Percentiles rank a stretch among this genome's conserved stretches.
Evolutionary conservation across 1,140 invertebrate genomes (phyloP).

Genomic region (Heliothis virescens): DNA sequence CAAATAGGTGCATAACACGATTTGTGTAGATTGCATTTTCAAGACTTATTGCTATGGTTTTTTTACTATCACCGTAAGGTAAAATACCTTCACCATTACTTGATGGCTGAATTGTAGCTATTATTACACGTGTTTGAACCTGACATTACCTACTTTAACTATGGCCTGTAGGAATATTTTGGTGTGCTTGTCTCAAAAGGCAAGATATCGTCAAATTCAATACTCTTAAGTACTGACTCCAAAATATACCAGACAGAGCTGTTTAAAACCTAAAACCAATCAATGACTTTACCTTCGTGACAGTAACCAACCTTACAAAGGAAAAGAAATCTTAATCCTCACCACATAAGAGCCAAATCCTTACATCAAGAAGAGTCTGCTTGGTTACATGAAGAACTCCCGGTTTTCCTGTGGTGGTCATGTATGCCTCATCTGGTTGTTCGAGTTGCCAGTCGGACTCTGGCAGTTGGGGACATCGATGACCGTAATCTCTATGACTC

Average conservation of each 20-base stretch:
- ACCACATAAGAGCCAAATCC: constrained; percentile 57
- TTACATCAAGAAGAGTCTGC: constrained; percentile 77
- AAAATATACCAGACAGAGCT: not conserved
- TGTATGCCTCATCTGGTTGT: constrained; percentile 75
- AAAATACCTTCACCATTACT: too few species aligned
- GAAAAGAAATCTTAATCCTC: constrained; percentile 13
- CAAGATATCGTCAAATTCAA: too few species aligned
- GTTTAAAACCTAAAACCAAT: not conserved
- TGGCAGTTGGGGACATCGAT: constrained; percentile 90
- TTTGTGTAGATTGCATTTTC: too few species aligned
- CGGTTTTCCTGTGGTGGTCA: constrained; percentile 84
- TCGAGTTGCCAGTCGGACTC: constrained; percentile 78
- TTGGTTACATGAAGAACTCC: constrained; percentile 85
- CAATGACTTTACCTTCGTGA: not conserved
- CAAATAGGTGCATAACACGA: too few species aligned
- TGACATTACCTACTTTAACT: too few species aligned
- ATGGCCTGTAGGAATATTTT: too few species aligned
- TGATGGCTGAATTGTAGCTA: too few species aligned
- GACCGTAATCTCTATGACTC: constrained; percentile 96
- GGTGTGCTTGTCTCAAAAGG: too few species aligned
- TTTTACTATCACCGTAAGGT: too few species aligned
- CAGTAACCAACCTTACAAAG: not conserved
- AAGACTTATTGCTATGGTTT: too few species aligned
- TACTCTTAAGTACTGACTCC: too few species aligned
- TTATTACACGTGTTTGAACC: too few species aligned